Evolutionary conservation across 2,113 vertebrate genomes (phyloP), one percentile per base, ranked within the genome.

Genomic region (Sturnira hondurensis): DNA sequence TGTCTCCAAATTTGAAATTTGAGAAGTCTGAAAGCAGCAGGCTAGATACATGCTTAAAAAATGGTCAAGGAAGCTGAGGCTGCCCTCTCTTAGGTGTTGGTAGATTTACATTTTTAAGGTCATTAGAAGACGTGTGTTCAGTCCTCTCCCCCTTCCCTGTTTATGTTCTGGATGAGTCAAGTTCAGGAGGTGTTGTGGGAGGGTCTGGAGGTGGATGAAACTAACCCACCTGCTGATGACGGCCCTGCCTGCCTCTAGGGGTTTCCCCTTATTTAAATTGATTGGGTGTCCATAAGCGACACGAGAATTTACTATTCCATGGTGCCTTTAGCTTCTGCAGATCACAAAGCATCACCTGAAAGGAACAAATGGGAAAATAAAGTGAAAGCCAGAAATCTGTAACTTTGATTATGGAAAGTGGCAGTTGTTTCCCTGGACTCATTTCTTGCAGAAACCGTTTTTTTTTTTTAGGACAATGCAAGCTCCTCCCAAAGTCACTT

Each of bases 321-420:
- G 33, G 80, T 28, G 93, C 63, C 4, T 70, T 86, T 77, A 84
- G 36, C 16, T 63, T 38, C 0, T 38, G 33, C 33, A 74, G n/a
- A 58, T 91, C 86, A 70, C 65, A 89, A 70, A 90, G 24, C 56
- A 20, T 73, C 65, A 86, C 81, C 61, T 38, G 36, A 87, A 86
- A 89, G 54, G 71, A 89, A 74, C 36, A 85, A 65, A 68, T 17
- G 81, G 16, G 24, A 73, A 78, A 91, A n/a, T 38, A 33, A 89
- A 61, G 50, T 16, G 31, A 86, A 70, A n/a, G 43, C 36, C 50
- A 97, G 94, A 74, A 92, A 70, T 78, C 71, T 92, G 33, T 89
- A 74, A 65, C 80, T 87, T 58, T 96, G 86, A 95, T 96, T 80
- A 87, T 83, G 91, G 71, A 61, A 67, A 89, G 67, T 54, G 50